Percentiles rank a stretch among this genome's conserved stretches.
phyloP scores from a whole-genome alignment of 2,797 vertebrate species.

The Pseudochirops corinnae region DNA sequence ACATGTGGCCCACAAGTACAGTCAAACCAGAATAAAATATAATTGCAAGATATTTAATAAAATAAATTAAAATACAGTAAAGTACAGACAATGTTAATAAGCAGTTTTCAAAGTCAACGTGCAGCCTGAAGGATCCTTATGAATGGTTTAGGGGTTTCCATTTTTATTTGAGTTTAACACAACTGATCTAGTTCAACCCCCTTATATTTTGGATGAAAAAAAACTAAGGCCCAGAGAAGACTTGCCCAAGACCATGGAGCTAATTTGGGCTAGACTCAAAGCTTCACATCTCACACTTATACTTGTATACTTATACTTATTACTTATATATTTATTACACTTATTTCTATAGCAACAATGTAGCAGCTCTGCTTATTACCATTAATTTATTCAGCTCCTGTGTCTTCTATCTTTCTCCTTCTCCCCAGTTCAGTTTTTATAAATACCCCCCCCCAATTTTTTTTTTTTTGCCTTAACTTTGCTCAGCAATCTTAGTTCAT shows the following conservation, averaged over 20 bases:
- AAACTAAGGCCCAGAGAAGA: constrained; percentile 6
- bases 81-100: background rate
- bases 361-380: background rate
- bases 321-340: background rate
- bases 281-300: background rate
- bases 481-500: background rate
- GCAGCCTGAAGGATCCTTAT: background rate
- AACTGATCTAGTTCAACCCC: no score
- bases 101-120: background rate
- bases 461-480: background rate
- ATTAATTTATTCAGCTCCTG: background rate
- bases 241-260: background rate
- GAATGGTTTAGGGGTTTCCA: background rate
- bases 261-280: constrained; percentile 5
- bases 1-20: background rate
- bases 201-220: constrained; percentile 30
- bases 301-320: background rate
- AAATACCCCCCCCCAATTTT: background rate
- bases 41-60: background rate
- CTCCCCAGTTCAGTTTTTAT: background rate
- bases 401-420: background rate
- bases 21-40: background rate
- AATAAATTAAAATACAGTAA: no score
- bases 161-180: background rate
- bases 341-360: background rate